Base-by-base conservation (phyloP, 2,888 invertebrate species). In the Argyresthia goedartella region DNA sequence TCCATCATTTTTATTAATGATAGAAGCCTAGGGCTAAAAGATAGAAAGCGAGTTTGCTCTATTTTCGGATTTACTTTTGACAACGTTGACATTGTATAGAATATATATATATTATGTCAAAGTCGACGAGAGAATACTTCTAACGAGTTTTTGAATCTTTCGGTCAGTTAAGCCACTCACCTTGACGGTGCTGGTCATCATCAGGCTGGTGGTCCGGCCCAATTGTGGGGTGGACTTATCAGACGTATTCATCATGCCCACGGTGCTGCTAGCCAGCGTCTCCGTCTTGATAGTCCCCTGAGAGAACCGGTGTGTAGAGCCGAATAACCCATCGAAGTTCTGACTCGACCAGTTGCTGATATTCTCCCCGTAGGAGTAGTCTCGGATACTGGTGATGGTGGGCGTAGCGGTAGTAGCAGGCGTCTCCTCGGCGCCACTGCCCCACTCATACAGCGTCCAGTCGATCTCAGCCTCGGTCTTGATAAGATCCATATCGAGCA, bases 331-430 rank as follows among this genome's bases (percentile, higher is more conserved):
- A 0, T 73, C 71, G 11, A 75, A 54, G 43, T 71, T 62, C 34
- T 64, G 61, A 0, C 71, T 59, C 0, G 70, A 61, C 35, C 76
- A 55, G 52, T 73, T 73, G 51, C 25, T 25, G 25, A 2, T 25
- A 6, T 25, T 73, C 53, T 81, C 82, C 1, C 76, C 76, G 51
- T 75, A 82, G 0, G 76, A 74, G 55, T 81, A 81, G 55, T 82
- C 81, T 49, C 71, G 73, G 2, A 79, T 54, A 51, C 44, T 44
- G 15, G 44, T 44, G 15, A 15, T 9, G 3, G 44, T n/a, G n/a
- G n/a, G n/a, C n/a, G n/a, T n/a, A n/a, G n/a, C n/a, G n/a, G n/a
- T 2, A 10, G 33, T 25, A 1, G 10, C 63, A 65, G 0, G 64
- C 13, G 1, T 50, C n/a, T n/a, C 11, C n/a, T n/a, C n/a, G n/a